phyloP scores from a whole-genome alignment of 2,113 vertebrate genomes.

The Corythornis vintsioides region DNA sequence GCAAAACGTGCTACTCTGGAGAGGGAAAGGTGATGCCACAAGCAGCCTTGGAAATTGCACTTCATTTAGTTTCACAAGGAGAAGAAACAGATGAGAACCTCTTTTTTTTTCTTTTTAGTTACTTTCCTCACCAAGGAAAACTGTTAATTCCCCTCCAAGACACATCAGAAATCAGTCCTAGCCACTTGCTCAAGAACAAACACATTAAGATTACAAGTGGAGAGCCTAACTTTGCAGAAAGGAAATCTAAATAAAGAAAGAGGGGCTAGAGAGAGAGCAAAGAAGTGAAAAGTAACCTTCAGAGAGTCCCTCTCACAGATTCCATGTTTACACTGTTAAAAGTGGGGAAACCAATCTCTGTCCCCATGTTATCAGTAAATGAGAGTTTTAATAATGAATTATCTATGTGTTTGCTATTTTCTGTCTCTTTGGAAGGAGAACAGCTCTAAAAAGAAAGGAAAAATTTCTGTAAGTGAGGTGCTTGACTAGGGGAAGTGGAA shows the following conservation, averaged over 20 bases:
- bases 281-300: not conserved
- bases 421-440: not conserved
- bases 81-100: not conserved
- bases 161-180: not conserved
- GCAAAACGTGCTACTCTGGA: slow-evolving; percentile 20
- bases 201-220: not conserved
- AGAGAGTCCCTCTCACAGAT: not conserved
- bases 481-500: not conserved
- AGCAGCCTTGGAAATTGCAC: not conserved
- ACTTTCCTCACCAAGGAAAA: not conserved
- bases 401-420: not conserved
- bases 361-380: not conserved
- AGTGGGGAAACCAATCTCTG: not conserved
- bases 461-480: not conserved
- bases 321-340: not conserved
- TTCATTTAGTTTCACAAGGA: not conserved
- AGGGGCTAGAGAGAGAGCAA: not conserved
- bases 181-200: not conserved
- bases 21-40: slow-evolving; percentile 30
- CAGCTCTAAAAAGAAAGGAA: not conserved
- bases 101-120: not conserved
- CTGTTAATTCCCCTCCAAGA: not conserved
- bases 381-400: slow-evolving; percentile 29
- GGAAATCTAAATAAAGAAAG: not conserved
- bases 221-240: not conserved